Percentiles rank a stretch among this genome's conserved stretches.
These are phyloP conservation scores for Drosophila seclusa DNA, from an alignment of 2,888 invertebrate genomes.

Conservation along the genomic window DNA sequence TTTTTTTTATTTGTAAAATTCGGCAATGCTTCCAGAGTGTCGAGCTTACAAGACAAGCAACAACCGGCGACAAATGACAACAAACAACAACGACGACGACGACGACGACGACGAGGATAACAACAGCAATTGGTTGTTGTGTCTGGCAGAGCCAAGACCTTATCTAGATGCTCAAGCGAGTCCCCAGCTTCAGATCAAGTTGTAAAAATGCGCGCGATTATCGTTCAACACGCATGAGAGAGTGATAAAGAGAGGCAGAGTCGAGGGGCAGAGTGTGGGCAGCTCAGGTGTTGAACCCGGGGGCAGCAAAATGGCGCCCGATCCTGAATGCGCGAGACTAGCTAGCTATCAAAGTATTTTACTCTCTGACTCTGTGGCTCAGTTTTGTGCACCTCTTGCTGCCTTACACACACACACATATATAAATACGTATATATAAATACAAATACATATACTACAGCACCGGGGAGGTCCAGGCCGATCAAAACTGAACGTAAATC, in stretches of 20 bases:
- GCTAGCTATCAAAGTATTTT: slow-evolving; percentile 10
- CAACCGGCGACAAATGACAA: slow-evolving; percentile 58
- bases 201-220: slow-evolving; percentile 68
- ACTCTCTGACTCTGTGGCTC: neutral
- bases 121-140: slow-evolving; percentile 49
- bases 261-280: slow-evolving; percentile 21
- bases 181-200: slow-evolving; percentile 69
- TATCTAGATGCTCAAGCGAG: slow-evolving; percentile 67
- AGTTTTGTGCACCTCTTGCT: slow-evolving; percentile 42
- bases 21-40: slow-evolving; percentile 41
- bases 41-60: slow-evolving; percentile 51
- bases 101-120: slow-evolving; percentile 11
- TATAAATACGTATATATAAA: slow-evolving; percentile 3
- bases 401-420: slow-evolving; percentile 42
- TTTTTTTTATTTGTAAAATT: slow-evolving; percentile 16
- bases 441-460: slow-evolving; percentile 69
- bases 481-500: slow-evolving; percentile 84
- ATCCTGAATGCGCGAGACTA: slow-evolving; percentile 20
- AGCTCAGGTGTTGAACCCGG: slow-evolving; percentile 49
- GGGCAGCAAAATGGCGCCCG: slow-evolving; percentile 46
- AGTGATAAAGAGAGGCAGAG: neutral
- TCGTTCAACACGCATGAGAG: slow-evolving; percentile 58
- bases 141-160: slow-evolving; percentile 39
- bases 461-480: slow-evolving; percentile 83
- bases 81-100: slow-evolving; percentile 31